These are phyloP conservation scores for Phrynocephalus guinanensis DNA, from an alignment of 2,797 vertebrate genomes.

Conservation along the genomic window DNA sequence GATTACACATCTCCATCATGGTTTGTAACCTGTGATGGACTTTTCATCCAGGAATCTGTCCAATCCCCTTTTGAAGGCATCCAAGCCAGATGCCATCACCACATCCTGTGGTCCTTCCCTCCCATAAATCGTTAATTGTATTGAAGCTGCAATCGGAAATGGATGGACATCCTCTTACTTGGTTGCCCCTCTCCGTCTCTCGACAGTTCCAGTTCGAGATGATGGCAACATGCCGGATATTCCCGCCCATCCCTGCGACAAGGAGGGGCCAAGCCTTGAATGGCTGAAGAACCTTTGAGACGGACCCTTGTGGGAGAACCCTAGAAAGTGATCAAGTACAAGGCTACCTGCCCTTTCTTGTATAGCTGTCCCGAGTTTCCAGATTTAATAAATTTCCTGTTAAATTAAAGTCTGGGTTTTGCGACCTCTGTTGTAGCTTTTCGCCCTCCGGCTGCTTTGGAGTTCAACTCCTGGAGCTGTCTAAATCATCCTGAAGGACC, in stretches of 20 bases:
- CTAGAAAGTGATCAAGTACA: too few relatives aligned
- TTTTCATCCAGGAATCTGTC: too few relatives aligned
- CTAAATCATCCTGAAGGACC: neutral
- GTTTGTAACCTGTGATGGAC: too few relatives aligned
- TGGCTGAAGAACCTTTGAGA: conserved; percentile 88
- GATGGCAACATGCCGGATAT: conserved; percentile 87
- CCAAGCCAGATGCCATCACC: too few relatives aligned
- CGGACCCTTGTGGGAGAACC: neutral
- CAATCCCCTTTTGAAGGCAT: too few relatives aligned
- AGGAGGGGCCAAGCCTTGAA: conserved; percentile 81
- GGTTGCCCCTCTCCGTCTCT: neutral
- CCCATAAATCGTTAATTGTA: neutral
- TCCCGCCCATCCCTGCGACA: conserved; percentile 85
- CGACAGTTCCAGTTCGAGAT: conserved; percentile 86
- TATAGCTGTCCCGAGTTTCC: neutral
- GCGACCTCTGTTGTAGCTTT: neutral
- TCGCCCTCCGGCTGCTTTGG: neutral
- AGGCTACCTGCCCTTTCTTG: neutral
- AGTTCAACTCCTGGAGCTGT: neutral
- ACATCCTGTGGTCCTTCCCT: too few relatives aligned
- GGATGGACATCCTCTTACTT: neutral
- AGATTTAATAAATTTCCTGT: conserved; percentile 21
- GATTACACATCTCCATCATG: too few relatives aligned
- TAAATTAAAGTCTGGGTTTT: neutral
- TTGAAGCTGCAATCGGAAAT: neutral